Base-by-base conservation (phyloP, 1,140 invertebrate genomes). In the Meloidogyne chitwoodi region DNA sequence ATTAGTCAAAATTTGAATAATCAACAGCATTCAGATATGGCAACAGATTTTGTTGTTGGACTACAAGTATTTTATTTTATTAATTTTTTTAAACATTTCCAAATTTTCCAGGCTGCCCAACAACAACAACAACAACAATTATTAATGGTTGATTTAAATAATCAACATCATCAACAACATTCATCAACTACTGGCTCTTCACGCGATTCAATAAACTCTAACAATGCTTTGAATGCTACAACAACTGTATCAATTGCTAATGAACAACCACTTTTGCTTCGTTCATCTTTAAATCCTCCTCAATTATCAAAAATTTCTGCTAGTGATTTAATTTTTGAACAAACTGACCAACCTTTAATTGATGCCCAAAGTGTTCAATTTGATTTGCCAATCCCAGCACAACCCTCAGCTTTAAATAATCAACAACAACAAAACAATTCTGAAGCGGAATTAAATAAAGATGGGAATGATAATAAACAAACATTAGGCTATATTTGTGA, bases 401-500 rank as follows among this genome's bases (percentile, higher is more conserved):
- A 93, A 66, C 91, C 93, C 78, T 92, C 93, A 61, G 90, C 38
- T 92, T 22, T 93, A 92, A 88, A 90, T 93, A 70, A 94, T 85
- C 70, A 62, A 29, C 69, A 56, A 71, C 70, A 62, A 29, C 69
- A 56, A 71, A n/a, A 27, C 12, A 44, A 56, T 38, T 19, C 2
- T 27, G 24, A 69, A 8, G 41, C 29, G 19, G 41, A 68, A 26
- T 27, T 24, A 10, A 44, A n/a, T 11, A 19, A 34, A 31, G 26
- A 12, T 10, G 67, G 11, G 11, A 29, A 14, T 48, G 48, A 31
- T 34, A 14, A 41, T 41, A 61, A 41, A 41, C 68, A 29, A 61
- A 16, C 61, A 14, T 24, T 93, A 77, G 93, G 94, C 88, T 94
- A 93, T 84, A 93, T 96, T 67, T 95, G 93, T 89, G 94, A 96